Percentiles rank a stretch among this genome's conserved stretches.
Evolutionary conservation across 2,113 vertebrate species (phyloP).

Genomic region (Helogale parvula): DNA sequence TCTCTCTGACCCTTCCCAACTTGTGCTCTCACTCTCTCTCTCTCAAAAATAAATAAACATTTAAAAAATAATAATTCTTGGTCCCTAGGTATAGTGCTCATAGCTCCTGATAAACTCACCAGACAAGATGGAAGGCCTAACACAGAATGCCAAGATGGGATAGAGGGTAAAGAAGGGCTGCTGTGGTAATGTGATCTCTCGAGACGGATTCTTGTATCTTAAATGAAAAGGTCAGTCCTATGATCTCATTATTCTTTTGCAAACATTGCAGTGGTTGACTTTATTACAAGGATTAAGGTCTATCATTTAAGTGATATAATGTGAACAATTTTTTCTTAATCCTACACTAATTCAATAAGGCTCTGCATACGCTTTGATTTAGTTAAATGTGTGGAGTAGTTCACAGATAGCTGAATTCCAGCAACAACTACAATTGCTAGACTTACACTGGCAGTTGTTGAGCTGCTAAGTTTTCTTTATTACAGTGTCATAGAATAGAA

Average conservation of each 20-base stretch:
- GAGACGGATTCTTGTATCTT: neutral
- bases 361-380: neutral
- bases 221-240: neutral
- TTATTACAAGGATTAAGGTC: conserved; percentile 20
- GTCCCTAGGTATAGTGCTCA: neutral
- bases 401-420: neutral
- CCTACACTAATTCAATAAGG: neutral
- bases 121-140: neutral
- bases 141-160: neutral
- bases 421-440: neutral
- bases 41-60: too few relatives aligned
- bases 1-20: too few relatives aligned
- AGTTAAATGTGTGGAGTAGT: neutral
- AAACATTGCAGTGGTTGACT: conserved; percentile 16
- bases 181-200: neutral
- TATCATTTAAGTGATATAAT: neutral
- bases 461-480: neutral
- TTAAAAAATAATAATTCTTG: neutral
- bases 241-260: conserved; percentile 11
- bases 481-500: neutral
- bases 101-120: neutral
- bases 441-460: neutral
- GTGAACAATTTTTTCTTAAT: neutral
- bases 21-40: too few relatives aligned
- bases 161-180: neutral